Evolutionary conservation across 2,888 invertebrate genomes (phyloP), one percentile per base, ranked within the genome.

Genomic region (Himalopsyche tibetana): DNA sequence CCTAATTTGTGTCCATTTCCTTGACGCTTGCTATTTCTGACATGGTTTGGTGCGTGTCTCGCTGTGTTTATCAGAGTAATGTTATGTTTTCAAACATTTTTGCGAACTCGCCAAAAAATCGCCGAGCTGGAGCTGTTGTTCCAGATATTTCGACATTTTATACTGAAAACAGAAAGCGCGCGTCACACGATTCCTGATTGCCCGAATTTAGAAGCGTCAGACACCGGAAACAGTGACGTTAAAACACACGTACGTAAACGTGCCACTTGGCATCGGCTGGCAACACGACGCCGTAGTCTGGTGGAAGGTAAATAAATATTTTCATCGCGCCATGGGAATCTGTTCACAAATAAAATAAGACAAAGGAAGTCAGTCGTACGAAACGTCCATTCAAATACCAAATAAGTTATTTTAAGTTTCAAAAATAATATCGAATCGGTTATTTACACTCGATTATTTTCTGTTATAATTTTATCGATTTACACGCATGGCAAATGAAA

Each of bases 151-250:
- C 63, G 63, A 63, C 19, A 19, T 63, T 63, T 51, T 19, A 63
- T 63, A 63, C 63, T 63, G 63, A 63, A 63, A 63, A 63, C 63
- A 63, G 84, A 81, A 84, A 81, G 80, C 81, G 38, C 69, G 15
- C 28, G 56, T 45, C 84, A 19, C 38, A n/a, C 42, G 80, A 80
- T 40, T 84, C 80, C 80, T 80, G 84, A 84, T 80, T 84, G 55
- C 55, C 55, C 55, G 80, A 84, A 79, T 51, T 84, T 79, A n/a
- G 51, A 17, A 51, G 40, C 36, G 79, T 42, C 84, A 9, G 17
- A 36, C 38, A 84, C 80, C 45, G 81, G 63, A 42, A 63, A 63
- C 63, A 19, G 63, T 63, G 63, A 63, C 63, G 63, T 63, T 19
- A 28, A 19, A 63, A 63, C n/a, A n/a, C 28, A 19, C 63, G 63